Base-by-base conservation (phyloP, 1,140 invertebrate species). In the Pseudomyrmex dendroicus region DNA sequence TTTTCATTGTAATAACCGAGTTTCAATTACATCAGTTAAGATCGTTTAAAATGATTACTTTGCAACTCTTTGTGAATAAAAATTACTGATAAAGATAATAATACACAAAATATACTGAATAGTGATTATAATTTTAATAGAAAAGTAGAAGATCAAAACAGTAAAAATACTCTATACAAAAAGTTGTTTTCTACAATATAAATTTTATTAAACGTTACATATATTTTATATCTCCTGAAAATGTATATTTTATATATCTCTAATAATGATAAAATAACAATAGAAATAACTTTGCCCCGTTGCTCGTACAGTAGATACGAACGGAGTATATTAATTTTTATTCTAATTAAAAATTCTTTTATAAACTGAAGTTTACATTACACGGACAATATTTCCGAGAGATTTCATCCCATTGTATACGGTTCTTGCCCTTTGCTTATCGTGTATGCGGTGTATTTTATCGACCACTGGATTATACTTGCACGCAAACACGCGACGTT, bases 341-440 rank as follows among this genome's bases (percentile, higher is more conserved):
- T 80, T 54, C 66, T 72, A 70, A 59, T 59, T 59, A 72, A 80
- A 80, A 72, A 80, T 70, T 59, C 7, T 46, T 35, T 35, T 35
- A 35, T 35, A 59, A 70, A 17, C 44, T 20, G 25, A 70, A 59
- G 44, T 80, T 80, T 80, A 72, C 46, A 70, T 17, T 35, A 35
- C 35, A 35, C 35, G 66, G 22, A 61, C 72, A 80, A 80, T 80
- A 80, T 80, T 80, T 80, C n/a, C 76, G 72, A 35, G 44, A 80
- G 56, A 80, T 56, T 57, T 70, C 66, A 70, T 72, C 44, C 44
- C 54, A 48, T 72, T 72, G 54, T 59, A 12, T 13, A 54, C 66
- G 76, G 76, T 46, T 46, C 67, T 80, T 80, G 76, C 76, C 76
- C 66, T 72, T 72, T 80, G 76, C 76, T 80, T 80, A 80, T 80